These are phyloP conservation scores for Empidonax alnorum DNA, from an alignment of 2,113 vertebrate genomes.

Conservation along the genomic window DNA sequence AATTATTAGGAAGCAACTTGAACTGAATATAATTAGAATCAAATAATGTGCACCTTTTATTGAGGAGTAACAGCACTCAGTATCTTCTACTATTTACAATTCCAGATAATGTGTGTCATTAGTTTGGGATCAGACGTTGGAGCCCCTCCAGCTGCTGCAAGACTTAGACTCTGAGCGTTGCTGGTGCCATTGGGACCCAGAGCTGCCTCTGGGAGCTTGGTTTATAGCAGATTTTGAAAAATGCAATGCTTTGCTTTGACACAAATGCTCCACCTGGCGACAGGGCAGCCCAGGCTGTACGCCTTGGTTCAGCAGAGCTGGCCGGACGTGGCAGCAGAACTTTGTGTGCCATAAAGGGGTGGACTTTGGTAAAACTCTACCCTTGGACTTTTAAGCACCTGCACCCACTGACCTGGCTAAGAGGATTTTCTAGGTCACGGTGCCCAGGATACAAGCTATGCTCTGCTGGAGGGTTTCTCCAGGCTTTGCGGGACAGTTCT, in stretches of 20 bases:
- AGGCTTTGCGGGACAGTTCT: background rate
- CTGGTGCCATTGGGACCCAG: rapidly evolving
- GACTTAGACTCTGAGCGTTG: rapidly evolving
- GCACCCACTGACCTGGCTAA: background rate
- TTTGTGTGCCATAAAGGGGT: conserved; percentile 1
- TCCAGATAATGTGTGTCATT: conserved; percentile 47
- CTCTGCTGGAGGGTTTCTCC: background rate
- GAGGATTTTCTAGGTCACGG: background rate
- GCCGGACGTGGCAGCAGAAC: rapidly evolving
- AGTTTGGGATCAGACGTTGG: background rate
- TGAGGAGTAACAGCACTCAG: conserved; percentile 54
- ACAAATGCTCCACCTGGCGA: background rate
- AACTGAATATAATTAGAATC: conserved; percentile 63
- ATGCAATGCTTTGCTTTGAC: rapidly evolving
- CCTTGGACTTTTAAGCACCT: background rate
- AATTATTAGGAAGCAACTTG: conserved; percentile 67
- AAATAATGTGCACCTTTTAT: conserved; percentile 60
- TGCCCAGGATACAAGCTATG: rapidly evolving
- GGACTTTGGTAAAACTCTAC: conserved; percentile 18
- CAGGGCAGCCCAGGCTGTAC: background rate
- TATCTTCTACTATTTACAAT: conserved; percentile 45
- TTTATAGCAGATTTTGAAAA: background rate
- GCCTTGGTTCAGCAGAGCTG: rapidly evolving
- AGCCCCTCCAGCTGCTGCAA: background rate
- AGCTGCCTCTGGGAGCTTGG: rapidly evolving